Evolutionary conservation across 2,113 vertebrate species (phyloP).

Genomic region (Platichthys flesus): DNA sequence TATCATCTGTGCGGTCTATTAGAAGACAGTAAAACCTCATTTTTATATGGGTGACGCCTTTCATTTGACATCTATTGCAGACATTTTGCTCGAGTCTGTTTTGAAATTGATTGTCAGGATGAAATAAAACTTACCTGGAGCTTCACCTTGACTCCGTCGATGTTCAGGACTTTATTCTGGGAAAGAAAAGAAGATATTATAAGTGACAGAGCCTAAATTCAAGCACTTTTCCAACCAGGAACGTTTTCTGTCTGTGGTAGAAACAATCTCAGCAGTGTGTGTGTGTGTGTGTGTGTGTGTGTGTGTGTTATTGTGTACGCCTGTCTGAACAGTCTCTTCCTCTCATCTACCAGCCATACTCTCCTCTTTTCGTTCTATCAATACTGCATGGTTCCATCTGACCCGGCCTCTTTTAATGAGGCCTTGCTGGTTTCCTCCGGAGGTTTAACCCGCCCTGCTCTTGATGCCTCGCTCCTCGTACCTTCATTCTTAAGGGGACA

Average conservation of each 20-base stretch:
- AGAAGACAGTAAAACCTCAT: too few species aligned
- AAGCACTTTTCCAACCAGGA: slow-evolving; percentile 2
- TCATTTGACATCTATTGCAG: neutral
- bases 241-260: neutral
- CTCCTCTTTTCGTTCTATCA: slow-evolving; percentile 52
- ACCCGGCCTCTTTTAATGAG: slow-evolving; percentile 49
- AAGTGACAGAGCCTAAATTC: slow-evolving; percentile 28
- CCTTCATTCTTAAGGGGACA: slow-evolving; percentile 8
- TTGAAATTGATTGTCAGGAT: neutral
- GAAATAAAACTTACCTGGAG: slow-evolving; percentile 85
- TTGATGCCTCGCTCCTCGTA: neutral
- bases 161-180: slow-evolving; percentile 94
- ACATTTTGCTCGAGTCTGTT: neutral
- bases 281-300: neutral
- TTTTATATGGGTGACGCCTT: too few species aligned
- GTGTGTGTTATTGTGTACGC: slow-evolving; percentile 25
- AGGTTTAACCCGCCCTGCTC: slow-evolving; percentile 42
- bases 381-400: slow-evolving; percentile 63
- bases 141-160: slow-evolving; percentile 93
- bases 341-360: neutral
- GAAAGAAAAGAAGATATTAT: slow-evolving; percentile 68
- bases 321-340: neutral
- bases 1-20: too few species aligned
- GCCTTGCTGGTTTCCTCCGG: slow-evolving; percentile 32
- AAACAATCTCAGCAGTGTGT: neutral